Evolutionary conservation across 2,113 vertebrate genomes (phyloP).

Genomic region (Corydoras sp.): DNA sequence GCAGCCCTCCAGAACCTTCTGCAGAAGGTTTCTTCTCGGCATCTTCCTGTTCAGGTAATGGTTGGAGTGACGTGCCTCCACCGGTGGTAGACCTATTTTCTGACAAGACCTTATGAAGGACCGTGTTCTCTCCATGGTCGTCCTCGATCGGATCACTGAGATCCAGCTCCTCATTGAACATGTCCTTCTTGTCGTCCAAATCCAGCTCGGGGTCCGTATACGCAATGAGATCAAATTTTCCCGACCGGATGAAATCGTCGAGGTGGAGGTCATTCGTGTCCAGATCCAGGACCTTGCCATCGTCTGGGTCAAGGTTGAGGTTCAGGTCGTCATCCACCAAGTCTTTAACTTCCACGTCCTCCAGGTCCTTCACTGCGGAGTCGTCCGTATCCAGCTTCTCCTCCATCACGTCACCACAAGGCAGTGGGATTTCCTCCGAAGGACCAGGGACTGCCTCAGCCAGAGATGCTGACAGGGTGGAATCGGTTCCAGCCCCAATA

Average conservation of each 20-base stretch:
- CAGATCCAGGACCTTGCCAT: conserved; percentile 87
- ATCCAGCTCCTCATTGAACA: conserved; percentile 93
- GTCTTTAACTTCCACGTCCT: conserved; percentile 95
- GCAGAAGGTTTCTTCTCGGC: conserved; percentile 55
- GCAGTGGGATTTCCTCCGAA: conserved; percentile 52
- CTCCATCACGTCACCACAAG: conserved; percentile 68
- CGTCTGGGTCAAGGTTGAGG: conserved; percentile 87
- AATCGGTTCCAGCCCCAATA: conserved; percentile 55
- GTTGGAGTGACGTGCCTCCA: conserved; percentile 41
- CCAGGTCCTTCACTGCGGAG: conserved; percentile 87
- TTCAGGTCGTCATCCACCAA: conserved; percentile 90
- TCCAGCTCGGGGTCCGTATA: conserved; percentile 95
- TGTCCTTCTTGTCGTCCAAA: conserved; percentile 89
- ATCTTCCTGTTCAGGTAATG: conserved; percentile 58
- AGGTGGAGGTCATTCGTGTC: conserved; percentile 88
- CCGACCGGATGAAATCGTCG: conserved; percentile 86
- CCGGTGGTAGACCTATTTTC: conserved; percentile 47
- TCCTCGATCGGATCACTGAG: conserved; percentile 81
- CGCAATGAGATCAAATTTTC: conserved; percentile 94
- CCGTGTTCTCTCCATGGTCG: conserved; percentile 49
- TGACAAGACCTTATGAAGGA: conserved; percentile 54
- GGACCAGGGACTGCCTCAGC: conserved; percentile 52
- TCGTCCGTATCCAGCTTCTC: conserved; percentile 89
- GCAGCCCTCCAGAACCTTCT: conserved; percentile 34
- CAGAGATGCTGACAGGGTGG: conserved; percentile 47